Base-by-base conservation (phyloP, 2,797 vertebrate genomes). In the Danio albolineatus region DNA sequence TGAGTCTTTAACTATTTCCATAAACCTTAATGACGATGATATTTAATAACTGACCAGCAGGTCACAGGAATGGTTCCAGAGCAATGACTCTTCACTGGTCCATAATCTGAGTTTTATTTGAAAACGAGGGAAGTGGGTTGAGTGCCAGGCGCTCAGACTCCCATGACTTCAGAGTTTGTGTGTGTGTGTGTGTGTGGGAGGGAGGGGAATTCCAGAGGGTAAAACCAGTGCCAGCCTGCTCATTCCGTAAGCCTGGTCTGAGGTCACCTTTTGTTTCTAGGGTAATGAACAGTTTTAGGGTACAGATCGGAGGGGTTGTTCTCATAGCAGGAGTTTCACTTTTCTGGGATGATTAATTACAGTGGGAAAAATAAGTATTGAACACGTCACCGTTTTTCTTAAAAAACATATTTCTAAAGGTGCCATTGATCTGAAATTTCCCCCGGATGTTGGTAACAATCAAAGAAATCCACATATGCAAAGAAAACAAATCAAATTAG, bases 171-270 rank as follows among this genome's bases (percentile, higher is more conserved):
- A 82, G 70, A n/a, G n/a, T n/a, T n/a, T 84, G 85, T 28, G 28
- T 28, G n/a, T n/a, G 28, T 28, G 28, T 28, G 28, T 28, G 28
- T 28, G n/a, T n/a, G 28, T 28, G 28, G 28, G 28, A 28, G 28
- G 28, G 84, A 82, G 76, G 62, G 88, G 76, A 89, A 89, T 81
- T 89, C 53, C 85, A 53, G 43, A 36, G 83, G 73, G 86, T 82
- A 59, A 57, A 53, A 54, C 57, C 38, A n/a, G 48, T 48, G 19
- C 62, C 54, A 69, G 41, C 14, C 72, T 60, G 13, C 48, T 19
- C 21, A 13, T 17, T 66, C 43, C 16, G 3, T 28, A 28, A 74
- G 17, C 21, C 41, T 48, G 28, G 21, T 49, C 60, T 81, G 56
- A 39, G 36, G 39, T 21, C 59, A 56, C 2, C 43, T 56, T 56